Evolutionary conservation across 2,113 vertebrate species (phyloP).

Genomic region (Sceloporus tristichus): DNA sequence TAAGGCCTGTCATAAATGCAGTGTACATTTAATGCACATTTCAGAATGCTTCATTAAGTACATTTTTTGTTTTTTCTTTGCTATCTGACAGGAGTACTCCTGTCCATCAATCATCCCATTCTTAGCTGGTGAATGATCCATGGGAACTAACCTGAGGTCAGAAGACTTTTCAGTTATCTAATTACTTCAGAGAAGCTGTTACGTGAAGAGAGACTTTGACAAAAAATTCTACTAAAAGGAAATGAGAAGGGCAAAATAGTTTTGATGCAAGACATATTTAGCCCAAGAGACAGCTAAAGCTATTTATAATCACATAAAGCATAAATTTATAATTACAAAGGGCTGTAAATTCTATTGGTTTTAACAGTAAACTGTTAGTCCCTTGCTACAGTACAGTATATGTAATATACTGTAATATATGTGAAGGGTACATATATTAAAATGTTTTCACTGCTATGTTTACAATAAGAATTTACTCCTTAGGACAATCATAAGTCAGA

Average conservation of each 20-base stretch:
- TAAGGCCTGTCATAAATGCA: constrained; percentile 48
- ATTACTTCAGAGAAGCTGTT: constrained; percentile 70
- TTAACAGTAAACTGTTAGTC: not conserved
- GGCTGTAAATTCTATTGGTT: not conserved
- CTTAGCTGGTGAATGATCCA: constrained; percentile 56
- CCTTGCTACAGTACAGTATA: too few species aligned
- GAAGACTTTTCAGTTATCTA: constrained; percentile 66
- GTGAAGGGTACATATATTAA: not conserved
- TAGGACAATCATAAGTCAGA: not conserved
- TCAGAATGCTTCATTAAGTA: constrained; percentile 63
- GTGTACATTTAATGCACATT: constrained; percentile 54
- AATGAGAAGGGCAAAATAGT: constrained; percentile 42
- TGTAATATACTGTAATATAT: too few species aligned
- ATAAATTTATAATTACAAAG: not conserved
- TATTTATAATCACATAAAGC: not conserved
- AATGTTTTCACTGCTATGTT: not conserved
- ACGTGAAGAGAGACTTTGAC: constrained; percentile 58
- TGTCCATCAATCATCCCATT: constrained; percentile 61
- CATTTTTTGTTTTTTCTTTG: constrained; percentile 37
- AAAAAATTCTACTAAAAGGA: constrained; percentile 41
- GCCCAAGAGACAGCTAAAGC: not conserved
- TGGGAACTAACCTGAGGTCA: constrained; percentile 62
- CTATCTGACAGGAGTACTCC: constrained; percentile 55
- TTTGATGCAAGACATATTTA: not conserved
- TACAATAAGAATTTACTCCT: not conserved